Evolutionary conservation across 2,797 vertebrate genomes (phyloP).

Genomic region (Acanthurus lineatus): DNA sequence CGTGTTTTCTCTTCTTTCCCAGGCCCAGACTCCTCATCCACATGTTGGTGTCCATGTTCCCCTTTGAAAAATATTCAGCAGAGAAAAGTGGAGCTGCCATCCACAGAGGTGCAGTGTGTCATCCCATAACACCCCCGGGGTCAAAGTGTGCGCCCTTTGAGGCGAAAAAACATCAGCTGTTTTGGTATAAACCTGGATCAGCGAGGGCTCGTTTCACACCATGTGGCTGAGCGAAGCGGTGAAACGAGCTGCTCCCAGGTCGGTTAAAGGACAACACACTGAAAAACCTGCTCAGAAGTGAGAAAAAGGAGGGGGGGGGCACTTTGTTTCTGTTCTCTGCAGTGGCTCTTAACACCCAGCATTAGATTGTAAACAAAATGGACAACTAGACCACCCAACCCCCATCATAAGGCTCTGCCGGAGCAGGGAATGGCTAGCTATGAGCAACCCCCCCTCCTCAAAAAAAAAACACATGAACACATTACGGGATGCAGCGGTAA

Average conservation of each 20-base stretch:
- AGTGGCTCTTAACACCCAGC: constrained; percentile 15
- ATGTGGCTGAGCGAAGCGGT: neutral
- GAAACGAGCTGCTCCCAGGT: neutral
- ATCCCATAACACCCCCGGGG: neutral
- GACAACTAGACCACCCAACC: neutral
- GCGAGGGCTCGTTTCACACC: neutral
- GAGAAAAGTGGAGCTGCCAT: constrained; percentile 44
- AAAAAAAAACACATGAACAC: constrained; percentile 1
- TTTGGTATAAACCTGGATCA: neutral
- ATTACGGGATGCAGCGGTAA: constrained; percentile 13
- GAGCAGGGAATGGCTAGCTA: constrained; percentile 12
- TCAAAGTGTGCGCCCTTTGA: too few relatives aligned
- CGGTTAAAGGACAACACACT: constrained; percentile 5
- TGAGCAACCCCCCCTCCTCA: neutral
- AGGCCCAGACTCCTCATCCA: constrained; percentile 9
- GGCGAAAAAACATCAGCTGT: too few relatives aligned
- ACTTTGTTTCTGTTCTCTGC: neutral
- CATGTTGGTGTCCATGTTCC: neutral
- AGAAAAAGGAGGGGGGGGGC: neutral
- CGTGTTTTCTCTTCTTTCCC: constrained; percentile 9
- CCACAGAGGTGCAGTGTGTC: constrained; percentile 3
- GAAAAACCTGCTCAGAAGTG: neutral
- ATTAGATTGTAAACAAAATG: constrained; percentile 70
- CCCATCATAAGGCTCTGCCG: neutral
- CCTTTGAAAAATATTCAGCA: neutral